Evolutionary conservation across 2,888 invertebrate genomes (phyloP).

Genomic region (Abscondita cerata): DNA sequence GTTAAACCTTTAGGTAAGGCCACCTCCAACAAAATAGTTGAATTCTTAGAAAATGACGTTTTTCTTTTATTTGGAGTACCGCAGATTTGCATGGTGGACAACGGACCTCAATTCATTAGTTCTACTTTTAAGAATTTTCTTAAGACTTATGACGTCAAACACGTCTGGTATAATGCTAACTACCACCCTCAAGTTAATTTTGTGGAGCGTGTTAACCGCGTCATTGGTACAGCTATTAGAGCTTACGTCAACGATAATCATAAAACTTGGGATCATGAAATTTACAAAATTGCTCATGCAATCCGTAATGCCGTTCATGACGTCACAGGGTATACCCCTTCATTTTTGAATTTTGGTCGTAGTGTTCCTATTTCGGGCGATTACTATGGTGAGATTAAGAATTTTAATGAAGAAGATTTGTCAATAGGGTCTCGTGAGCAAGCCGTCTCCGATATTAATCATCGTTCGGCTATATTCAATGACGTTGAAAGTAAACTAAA

Average conservation of each 20-base stretch:
- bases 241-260: constrained; percentile 34
- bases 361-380: constrained; percentile 28
- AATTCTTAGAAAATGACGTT: too few species aligned
- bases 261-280: constrained; percentile 39
- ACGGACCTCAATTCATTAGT: constrained; percentile 19
- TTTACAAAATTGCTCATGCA: too few species aligned
- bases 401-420: background rate
- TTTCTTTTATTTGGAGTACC: too few species aligned
- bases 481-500: too few species aligned
- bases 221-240: constrained; percentile 27
- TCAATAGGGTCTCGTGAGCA: background rate
- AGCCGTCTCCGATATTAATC: background rate
- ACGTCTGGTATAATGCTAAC: too few species aligned
- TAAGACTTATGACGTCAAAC: constrained; percentile 15
- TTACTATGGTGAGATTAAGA: constrained; percentile 22
- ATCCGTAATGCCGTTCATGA: too few species aligned
- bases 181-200: constrained; percentile 35
- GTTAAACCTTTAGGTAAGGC: constrained; percentile 1
- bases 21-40: too few species aligned
- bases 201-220: constrained; percentile 31
- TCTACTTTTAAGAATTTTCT: constrained; percentile 7
- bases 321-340: too few species aligned
- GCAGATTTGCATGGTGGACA: too few species aligned
- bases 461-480: constrained; percentile 16
- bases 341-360: constrained; percentile 29